Evolutionary conservation across 2,797 vertebrate genomes (phyloP).

Genomic region (Hydrophis major): DNA sequence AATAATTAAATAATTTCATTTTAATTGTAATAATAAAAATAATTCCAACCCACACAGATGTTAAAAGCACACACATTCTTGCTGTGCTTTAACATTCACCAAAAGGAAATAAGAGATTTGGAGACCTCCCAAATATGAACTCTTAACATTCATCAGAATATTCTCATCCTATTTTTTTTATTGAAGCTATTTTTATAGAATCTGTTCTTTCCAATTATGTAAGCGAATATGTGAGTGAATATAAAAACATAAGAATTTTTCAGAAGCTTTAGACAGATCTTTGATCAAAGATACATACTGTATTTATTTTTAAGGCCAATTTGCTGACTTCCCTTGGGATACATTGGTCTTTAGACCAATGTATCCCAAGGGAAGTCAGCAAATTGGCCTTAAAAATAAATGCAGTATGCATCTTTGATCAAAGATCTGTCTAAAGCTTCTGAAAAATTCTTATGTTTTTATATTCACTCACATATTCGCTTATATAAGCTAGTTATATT

Average conservation of each 20-base stretch:
- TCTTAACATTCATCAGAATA: not conserved
- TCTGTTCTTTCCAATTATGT: conserved; percentile 15
- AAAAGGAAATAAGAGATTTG: not conserved
- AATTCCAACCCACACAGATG: not conserved
- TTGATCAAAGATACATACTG: not conserved
- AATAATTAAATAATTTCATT: not conserved
- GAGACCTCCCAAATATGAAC: not conserved
- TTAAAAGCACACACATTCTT: not conserved
- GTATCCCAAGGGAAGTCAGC: not conserved
- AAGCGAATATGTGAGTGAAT: conserved; percentile 1
- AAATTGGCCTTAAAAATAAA: not conserved
- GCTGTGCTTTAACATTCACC: not conserved
- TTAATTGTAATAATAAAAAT: not conserved
- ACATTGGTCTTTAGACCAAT: not conserved
- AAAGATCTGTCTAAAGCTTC: not conserved
- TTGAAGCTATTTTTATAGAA: not conserved
- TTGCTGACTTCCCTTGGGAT: not conserved
- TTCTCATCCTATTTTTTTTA: not conserved
- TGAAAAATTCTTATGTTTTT: not conserved
- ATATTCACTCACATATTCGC: not conserved
- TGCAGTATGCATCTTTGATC: not conserved
- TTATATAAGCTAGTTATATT: not conserved
- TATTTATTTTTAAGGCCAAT: not conserved
- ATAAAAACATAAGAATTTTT: conserved; percentile 3
- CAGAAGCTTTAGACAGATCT: not conserved